Evolutionary conservation across 2,113 vertebrate species (phyloP).

Genomic region (Bostrychus sinensis): DNA sequence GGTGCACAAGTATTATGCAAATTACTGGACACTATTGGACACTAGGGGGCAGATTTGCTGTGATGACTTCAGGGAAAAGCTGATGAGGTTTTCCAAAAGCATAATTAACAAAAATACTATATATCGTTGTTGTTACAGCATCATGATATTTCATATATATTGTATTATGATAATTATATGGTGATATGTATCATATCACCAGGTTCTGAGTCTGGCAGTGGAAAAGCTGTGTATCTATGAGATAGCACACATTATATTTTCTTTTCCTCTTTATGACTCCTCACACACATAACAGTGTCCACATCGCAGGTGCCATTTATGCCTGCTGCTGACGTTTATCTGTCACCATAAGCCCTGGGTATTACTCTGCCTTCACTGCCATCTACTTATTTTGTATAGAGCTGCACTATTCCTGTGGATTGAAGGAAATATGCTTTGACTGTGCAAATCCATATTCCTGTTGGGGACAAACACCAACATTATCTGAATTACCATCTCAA

Average conservation of each 20-base stretch:
- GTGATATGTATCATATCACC: too few species aligned
- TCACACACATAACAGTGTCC: slow-evolving; percentile 10
- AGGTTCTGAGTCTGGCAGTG: slow-evolving; percentile 36
- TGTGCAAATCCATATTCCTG: slow-evolving; percentile 31
- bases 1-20: too few species aligned
- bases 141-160: background rate
- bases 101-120: too few species aligned
- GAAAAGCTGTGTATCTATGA: slow-evolving; percentile 27
- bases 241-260: slow-evolving; percentile 42
- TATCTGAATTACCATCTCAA: slow-evolving; percentile 26
- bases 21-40: too few species aligned
- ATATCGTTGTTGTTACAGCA: too few species aligned
- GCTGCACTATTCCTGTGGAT: slow-evolving; percentile 11
- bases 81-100: too few species aligned
- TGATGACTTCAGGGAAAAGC: too few species aligned
- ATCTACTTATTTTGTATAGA: slow-evolving; percentile 12
- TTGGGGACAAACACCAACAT: slow-evolving; percentile 19
- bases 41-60: too few species aligned
- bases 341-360: slow-evolving; percentile 39
- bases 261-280: slow-evolving; percentile 11
- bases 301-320: slow-evolving; percentile 44
- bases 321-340: slow-evolving; percentile 42
- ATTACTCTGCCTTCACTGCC: slow-evolving; percentile 25
- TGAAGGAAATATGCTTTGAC: slow-evolving; percentile 22
- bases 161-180: too few species aligned